Evolutionary conservation across 35 echinoderm and acorn worm species (phyloP).

Genomic region (Holothuria glaberrima): DNA sequence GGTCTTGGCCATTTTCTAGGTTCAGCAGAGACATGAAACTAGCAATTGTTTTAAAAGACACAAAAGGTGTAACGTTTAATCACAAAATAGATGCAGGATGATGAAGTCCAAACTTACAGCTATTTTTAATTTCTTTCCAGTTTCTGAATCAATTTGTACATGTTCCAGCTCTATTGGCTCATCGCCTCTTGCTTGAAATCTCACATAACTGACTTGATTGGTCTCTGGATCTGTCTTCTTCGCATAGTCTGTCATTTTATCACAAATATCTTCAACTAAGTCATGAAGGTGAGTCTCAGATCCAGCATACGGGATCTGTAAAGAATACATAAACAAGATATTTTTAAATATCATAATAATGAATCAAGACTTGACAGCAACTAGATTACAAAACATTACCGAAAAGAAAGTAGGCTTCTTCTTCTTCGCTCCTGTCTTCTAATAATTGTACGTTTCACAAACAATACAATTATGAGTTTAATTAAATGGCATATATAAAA

Average conservation of each 20-base stretch:
- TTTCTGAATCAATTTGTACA: background rate
- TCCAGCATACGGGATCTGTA: constrained; percentile 58
- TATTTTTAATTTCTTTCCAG: constrained; percentile 22
- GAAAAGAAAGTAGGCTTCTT: background rate
- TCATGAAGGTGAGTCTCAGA: constrained; percentile 63
- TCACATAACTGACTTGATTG: constrained; percentile 17
- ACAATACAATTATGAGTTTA: no score
- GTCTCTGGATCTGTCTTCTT: constrained; percentile 49
- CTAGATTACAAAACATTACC: no score
- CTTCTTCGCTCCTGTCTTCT: no score
- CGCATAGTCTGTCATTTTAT: constrained; percentile 67
- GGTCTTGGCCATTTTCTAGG: no score
- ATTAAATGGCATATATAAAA: no score
- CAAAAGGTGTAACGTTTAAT: no score
- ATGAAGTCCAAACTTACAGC: background rate
- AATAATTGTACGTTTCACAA: no score
- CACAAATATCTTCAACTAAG: constrained; percentile 52
- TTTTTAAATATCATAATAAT: background rate
- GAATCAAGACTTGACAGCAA: background rate
- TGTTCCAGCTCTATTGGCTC: constrained; percentile 35
- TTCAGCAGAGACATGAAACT: no score
- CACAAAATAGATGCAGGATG: background rate
- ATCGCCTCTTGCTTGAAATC: constrained; percentile 45
- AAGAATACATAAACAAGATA: background rate
- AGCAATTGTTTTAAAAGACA: no score